Conservation (phyloP, 2,797 vertebrate genomes). For the Kryptolebias ocellatus region DNA sequence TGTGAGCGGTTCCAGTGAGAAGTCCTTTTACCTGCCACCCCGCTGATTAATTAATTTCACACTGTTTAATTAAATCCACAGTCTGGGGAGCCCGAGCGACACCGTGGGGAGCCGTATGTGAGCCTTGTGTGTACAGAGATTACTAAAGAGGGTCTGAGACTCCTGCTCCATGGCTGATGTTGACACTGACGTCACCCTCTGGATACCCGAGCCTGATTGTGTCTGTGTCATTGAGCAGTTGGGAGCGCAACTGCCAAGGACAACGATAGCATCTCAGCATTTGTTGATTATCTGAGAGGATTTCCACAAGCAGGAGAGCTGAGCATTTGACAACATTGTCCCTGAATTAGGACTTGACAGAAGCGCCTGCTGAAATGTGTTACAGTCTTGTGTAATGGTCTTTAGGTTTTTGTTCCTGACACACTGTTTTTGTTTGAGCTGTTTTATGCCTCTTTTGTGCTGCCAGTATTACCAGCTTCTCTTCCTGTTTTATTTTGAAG, state of each 20-base stretch:
- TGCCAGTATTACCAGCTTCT: not conserved
- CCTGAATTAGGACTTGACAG: slow-evolving; percentile 41
- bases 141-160: slow-evolving; percentile 73
- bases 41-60: slow-evolving; percentile 84
- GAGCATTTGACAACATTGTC: slow-evolving; percentile 42
- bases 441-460: not conserved
- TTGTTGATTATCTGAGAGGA: slow-evolving; percentile 50
- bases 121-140: slow-evolving; percentile 71
- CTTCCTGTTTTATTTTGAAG: too few relatives aligned
- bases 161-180: slow-evolving; percentile 80
- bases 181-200: slow-evolving; percentile 84
- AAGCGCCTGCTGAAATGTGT: slow-evolving; percentile 14
- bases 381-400: not conserved
- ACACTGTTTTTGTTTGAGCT: not conserved
- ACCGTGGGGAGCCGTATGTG: slow-evolving; percentile 63
- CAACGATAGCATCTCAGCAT: slow-evolving; percentile 39
- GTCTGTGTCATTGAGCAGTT: slow-evolving; percentile 78
- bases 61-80: slow-evolving; percentile 85
- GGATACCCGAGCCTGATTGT: slow-evolving; percentile 69
- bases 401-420: not conserved
- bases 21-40: slow-evolving; percentile 79
- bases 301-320: slow-evolving; percentile 46
- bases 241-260: slow-evolving; percentile 64
- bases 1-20: slow-evolving; percentile 70
- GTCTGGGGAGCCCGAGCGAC: slow-evolving; percentile 74